These are phyloP conservation scores for Gambusia yucatana DNA, from an alignment of 2,797 vertebrate species.

Conservation along the genomic window DNA sequence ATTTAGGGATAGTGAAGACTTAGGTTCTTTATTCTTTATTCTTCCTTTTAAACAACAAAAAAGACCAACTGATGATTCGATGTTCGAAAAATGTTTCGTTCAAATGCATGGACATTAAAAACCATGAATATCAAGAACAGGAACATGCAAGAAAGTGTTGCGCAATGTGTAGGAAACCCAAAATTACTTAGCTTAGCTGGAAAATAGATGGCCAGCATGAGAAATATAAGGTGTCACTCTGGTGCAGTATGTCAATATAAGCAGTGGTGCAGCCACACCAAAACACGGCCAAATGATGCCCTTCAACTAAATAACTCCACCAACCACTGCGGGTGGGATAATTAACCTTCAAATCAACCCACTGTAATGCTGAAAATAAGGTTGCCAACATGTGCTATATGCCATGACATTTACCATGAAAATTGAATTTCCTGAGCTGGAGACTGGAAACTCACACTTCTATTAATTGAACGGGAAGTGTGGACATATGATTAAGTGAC, in stretches of 20 bases:
- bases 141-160: background rate
- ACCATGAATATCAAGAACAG: background rate
- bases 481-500: constrained; percentile 76
- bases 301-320: constrained; percentile 57
- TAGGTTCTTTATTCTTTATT: background rate
- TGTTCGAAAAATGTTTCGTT: background rate
- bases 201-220: background rate
- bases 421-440: constrained; percentile 81
- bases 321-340: constrained; percentile 54
- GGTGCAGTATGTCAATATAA: constrained; percentile 32
- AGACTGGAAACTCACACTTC: constrained; percentile 73
- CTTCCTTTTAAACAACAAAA: background rate
- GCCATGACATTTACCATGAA: constrained; percentile 83
- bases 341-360: constrained; percentile 82
- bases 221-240: background rate
- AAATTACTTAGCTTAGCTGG: background rate
- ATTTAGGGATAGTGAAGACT: background rate
- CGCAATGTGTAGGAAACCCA: background rate
- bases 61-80: background rate
- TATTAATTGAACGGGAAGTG: constrained; percentile 78
- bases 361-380: constrained; percentile 64
- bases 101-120: background rate
- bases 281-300: constrained; percentile 41
- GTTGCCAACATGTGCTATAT: constrained; percentile 75
- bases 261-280: constrained; percentile 23